Conservation (phyloP, 53 echinoderm and acorn worm genomes). For the Holothuria scabra region DNA sequence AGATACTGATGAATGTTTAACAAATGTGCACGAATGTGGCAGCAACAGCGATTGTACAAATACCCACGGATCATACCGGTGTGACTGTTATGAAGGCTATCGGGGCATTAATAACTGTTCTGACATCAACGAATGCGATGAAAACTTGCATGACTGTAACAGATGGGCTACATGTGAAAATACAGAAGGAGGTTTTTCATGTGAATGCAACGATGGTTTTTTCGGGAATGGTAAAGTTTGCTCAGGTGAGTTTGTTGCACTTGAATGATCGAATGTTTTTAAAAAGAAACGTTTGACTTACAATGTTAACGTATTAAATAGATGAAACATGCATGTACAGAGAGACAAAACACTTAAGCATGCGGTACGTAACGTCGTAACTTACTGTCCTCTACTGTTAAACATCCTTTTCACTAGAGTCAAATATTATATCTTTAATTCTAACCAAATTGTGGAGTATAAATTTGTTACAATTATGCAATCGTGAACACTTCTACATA, state of each 20-base stretch:
- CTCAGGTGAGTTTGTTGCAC: slow-evolving; percentile 47
- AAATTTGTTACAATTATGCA: no score
- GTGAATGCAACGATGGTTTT: neutral
- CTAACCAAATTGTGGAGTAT: no score
- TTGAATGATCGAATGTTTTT: no score
- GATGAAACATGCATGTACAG: no score
- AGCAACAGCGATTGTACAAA: slow-evolving; percentile 57
- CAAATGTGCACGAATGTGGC: slow-evolving; percentile 45
- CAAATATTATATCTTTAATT: no score
- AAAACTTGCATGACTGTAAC: neutral
- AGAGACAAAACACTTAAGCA: no score
- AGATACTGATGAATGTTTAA: slow-evolving; percentile 82
- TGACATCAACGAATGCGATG: slow-evolving; percentile 15
- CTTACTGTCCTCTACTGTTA: no score
- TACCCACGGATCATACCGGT: slow-evolving; percentile 53
- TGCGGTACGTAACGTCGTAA: no score
- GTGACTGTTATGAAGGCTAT: slow-evolving; percentile 63
- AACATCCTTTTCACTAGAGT: no score
- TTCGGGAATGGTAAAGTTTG: slow-evolving; percentile 67
- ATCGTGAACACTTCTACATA: no score
- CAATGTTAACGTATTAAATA: no score
- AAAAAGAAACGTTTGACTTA: no score
- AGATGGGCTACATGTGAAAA: neutral
- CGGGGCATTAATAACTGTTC: slow-evolving; percentile 44
- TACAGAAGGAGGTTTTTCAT: neutral